phyloP scores from a whole-genome alignment of 1,140 invertebrate species.

The Babylonia areolata region DNA sequence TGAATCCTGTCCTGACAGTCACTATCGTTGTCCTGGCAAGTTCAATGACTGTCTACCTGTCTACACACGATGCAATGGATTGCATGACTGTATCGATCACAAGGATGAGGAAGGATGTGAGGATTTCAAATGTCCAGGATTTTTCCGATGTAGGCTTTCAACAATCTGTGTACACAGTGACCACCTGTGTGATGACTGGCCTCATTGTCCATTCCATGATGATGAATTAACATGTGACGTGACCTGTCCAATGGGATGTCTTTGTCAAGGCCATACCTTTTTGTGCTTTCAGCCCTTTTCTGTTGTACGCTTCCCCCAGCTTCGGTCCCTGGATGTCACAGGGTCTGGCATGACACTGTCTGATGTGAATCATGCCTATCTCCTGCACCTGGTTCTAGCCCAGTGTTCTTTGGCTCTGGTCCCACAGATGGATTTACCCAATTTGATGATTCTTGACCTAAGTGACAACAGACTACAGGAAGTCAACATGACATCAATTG shows the following conservation, averaged over 20 bases:
- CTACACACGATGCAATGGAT: constrained; percentile 5
- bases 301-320: neutral
- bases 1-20: neutral
- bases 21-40: neutral
- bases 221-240: neutral
- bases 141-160: neutral
- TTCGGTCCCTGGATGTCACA: neutral
- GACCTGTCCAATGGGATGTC: neutral
- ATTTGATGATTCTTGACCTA: constrained; percentile 20
- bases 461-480: constrained; percentile 11
- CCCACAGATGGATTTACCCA: neutral
- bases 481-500: neutral
- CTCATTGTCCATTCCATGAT: neutral
- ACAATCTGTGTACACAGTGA: neutral
- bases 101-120: constrained; percentile 20
- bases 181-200: constrained; percentile 6
- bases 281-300: neutral
- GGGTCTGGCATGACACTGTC: neutral
- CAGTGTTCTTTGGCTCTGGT: neutral
- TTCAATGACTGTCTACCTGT: neutral
- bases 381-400: neutral
- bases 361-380: neutral
- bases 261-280: neutral
- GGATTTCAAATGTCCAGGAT: neutral
- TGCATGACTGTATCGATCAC: constrained; percentile 1